Evolutionary conservation across 2,888 invertebrate genomes (phyloP), one percentile per base, ranked within the genome.

Genomic region (Melanostoma scalare): DNA sequence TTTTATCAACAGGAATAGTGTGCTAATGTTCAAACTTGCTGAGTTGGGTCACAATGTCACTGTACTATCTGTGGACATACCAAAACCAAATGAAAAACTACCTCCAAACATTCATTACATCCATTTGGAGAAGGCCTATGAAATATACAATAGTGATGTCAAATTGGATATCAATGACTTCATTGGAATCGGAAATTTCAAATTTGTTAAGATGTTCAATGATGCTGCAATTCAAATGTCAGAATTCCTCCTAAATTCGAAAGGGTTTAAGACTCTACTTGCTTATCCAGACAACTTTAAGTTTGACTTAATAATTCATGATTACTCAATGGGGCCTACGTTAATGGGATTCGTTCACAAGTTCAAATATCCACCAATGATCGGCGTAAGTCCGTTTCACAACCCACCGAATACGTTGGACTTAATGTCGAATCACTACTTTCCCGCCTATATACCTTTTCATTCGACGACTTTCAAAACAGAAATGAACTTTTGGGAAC

Each of bases 311-410:
- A 86, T 89, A 6, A 81, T 90, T 4, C 86, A 88, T 55, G 90
- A 90, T 75, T 88, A 87, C 48, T 88, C 87, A 4, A 60, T 87
- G 40, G 89, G 89, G 0, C 86, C 89, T 9, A 88, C 88, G 85
- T 67, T 90, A 30, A 52, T 90, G 8, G 88, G 88, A 0, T 87
- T 90, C 63, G 78, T 88, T 0, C 86, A 89, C 38, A 88, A 87
- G 67, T 90, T 89, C 74, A 85, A 86, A 0, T 85, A 88, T 85
- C 88, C 89, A 38, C 88, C 90, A 8, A 69, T 90, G 20, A 77
- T 89, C 36, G 88, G 88, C 9, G 69, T 89, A 0, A 84, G 86
- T 3, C 86, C 87, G 5, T 88, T 86, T 36, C 84, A 73, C 56
- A 86, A 87, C 69, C 80, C 86, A 30, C 85, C 87, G 4, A 55